Evolutionary conservation across 2,888 invertebrate species (phyloP).

Genomic region (Helicoverpa assulta): DNA sequence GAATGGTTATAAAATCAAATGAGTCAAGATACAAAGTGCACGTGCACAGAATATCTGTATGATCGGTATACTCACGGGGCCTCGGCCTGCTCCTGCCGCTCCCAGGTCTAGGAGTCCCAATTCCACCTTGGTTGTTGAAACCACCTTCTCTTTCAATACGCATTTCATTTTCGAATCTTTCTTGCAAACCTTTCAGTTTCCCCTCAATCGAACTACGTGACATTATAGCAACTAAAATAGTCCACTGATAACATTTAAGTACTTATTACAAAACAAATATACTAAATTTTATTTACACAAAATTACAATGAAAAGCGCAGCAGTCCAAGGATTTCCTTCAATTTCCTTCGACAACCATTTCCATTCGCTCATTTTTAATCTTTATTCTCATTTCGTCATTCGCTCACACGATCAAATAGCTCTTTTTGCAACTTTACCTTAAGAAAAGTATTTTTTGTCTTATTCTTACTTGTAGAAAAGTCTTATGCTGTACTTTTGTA

Average conservation of each 20-base stretch:
- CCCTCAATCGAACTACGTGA: conserved; percentile 94
- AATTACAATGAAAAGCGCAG: conserved; percentile 83
- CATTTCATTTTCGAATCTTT: conserved; percentile 92
- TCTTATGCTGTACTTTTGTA: background rate
- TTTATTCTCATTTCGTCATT: conserved; percentile 50
- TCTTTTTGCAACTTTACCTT: conserved; percentile 18
- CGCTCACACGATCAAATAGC: conserved; percentile 54
- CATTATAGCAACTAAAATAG: conserved; percentile 86
- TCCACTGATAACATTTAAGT: conserved; percentile 82
- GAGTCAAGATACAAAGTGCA: conserved; percentile 18
- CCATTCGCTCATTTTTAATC: conserved; percentile 71
- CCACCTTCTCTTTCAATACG: conserved; percentile 92
- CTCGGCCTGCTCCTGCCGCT: conserved; percentile 90
- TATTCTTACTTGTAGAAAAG: background rate
- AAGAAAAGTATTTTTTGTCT: conserved; percentile 14
- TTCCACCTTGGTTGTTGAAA: conserved; percentile 90
- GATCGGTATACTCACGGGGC: conserved; percentile 89
- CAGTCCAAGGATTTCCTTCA: conserved; percentile 85
- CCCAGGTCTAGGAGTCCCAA: conserved; percentile 86
- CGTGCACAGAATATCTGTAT: conserved; percentile 21
- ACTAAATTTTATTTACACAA: conserved; percentile 83
- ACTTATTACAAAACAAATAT: conserved; percentile 77
- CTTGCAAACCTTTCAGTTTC: conserved; percentile 95
- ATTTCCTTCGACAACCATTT: conserved; percentile 74
- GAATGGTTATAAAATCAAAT: conserved; percentile 43